Base-by-base conservation (phyloP, 1,140 invertebrate genomes). In the Bacillus rossius region DNA sequence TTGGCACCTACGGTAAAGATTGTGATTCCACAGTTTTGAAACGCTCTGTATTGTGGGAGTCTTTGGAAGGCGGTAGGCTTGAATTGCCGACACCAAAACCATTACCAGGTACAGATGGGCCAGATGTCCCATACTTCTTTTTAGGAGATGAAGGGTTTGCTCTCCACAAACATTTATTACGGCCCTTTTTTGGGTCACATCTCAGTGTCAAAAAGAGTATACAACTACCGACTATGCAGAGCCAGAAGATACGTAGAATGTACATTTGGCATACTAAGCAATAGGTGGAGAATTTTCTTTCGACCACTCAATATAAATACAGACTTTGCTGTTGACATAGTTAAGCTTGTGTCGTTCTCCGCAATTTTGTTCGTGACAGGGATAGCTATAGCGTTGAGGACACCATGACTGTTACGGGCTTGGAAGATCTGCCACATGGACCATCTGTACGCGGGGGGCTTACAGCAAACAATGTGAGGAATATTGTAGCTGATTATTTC, bases 111-210 rank as follows among this genome's bases (percentile, higher is more conserved):
- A 59, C 61, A 47, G 49, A 60, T 55, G 23, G 48, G 43, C 61
- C 59, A 19, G 37, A 51, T 22, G 42, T 65, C 16, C 60, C 58
- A 29, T 67, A 69, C 43, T 63, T 63, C 40, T 62, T 78, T 57
- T 63, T 77, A 26, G 75, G 65, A 19, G 75, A 78, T 65, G 73
- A 74, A 38, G 74, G 72, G 29, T 79, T 77, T 64, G 66, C 70
- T n/a, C 52, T 78, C 42, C 66, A 66, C 54, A 53, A 51, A 17
- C 64, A 73, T 55, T 52, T 78, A 54, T 65, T 77, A 65, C 74
- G 72, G 58, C 74, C 75, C 47, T 79, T 68, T 62, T 64, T 65
- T 40, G 65, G 65, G 26, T 61, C 53, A 38, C n/a, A 68, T 41
- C 59, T 71, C 49, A 51, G 41, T 53, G 13, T 47, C 59, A n/a